Percentiles rank a stretch among this genome's conserved stretches.
These are phyloP conservation scores for Polydrusus tereticollis DNA, from an alignment of 2,888 invertebrate genomes.

Conservation along the genomic window DNA sequence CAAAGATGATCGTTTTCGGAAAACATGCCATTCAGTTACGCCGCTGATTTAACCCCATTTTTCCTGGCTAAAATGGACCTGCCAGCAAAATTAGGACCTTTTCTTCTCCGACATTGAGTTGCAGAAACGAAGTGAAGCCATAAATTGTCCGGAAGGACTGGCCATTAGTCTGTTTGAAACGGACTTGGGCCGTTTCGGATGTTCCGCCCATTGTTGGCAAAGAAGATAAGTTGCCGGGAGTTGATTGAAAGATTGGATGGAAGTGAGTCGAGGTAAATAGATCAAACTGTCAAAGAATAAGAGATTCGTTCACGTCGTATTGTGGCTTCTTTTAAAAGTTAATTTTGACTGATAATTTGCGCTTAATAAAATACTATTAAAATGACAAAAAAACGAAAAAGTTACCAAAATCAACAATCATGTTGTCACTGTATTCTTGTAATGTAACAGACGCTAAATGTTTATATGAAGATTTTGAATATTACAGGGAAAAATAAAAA, in stretches of 20 bases:
- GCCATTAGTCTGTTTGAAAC: slow-evolving; percentile 64
- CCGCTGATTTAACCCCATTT: slow-evolving; percentile 33
- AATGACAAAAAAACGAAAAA: too few species aligned
- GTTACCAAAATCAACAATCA: too few species aligned
- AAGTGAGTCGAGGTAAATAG: slow-evolving; percentile 49
- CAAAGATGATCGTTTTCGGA: too few species aligned
- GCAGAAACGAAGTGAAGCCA: slow-evolving; percentile 63
- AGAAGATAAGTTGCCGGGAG: slow-evolving; percentile 46
- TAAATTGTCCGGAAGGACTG: slow-evolving; percentile 65
- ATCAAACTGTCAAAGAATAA: slow-evolving; percentile 44
- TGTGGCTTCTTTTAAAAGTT: too few species aligned
- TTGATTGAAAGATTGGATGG: slow-evolving; percentile 50
- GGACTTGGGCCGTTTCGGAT: slow-evolving; percentile 44
- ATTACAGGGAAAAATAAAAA: too few species aligned
- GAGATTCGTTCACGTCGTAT: slow-evolving; percentile 5
- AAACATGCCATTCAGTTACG: not conserved
- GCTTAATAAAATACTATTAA: too few species aligned
- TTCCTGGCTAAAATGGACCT: slow-evolving; percentile 28
- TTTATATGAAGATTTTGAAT: too few species aligned
- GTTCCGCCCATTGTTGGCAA: slow-evolving; percentile 46
- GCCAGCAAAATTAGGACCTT: slow-evolving; percentile 56
- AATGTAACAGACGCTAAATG: too few species aligned
- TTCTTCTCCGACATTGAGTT: slow-evolving; percentile 62
- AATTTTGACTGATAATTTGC: too few species aligned
- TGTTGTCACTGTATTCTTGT: too few species aligned